These are phyloP conservation scores for Torymus auratus DNA, from an alignment of 2,888 invertebrate species.

Conservation along the genomic window DNA sequence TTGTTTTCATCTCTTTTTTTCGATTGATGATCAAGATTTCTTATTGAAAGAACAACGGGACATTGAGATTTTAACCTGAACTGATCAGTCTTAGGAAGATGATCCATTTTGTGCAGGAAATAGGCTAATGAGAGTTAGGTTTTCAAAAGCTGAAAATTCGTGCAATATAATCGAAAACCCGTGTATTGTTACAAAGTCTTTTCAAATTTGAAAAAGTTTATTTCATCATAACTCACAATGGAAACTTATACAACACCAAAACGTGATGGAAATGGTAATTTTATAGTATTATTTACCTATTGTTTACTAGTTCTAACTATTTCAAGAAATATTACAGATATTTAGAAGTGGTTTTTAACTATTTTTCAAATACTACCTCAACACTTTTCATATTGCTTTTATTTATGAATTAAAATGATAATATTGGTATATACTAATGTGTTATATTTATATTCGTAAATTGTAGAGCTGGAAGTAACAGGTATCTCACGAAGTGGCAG, in stretches of 20 bases:
- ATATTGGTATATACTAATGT: background rate
- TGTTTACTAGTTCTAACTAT: background rate
- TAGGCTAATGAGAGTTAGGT: constrained; percentile 11
- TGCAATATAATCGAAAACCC: constrained; percentile 20
- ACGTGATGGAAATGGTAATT: constrained; percentile 56
- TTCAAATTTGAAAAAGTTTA: constrained; percentile 4
- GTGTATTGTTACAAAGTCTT: constrained; percentile 3
- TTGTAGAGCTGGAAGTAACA: constrained; percentile 86
- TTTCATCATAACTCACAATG: constrained; percentile 12
- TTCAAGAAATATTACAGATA: constrained; percentile 4
- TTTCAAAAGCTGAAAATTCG: constrained; percentile 4
- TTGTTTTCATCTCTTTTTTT: background rate
- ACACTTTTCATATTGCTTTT: background rate
- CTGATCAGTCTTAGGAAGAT: background rate
- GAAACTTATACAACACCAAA: constrained; percentile 48
- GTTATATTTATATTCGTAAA: constrained; percentile 23
- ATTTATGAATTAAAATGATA: constrained; percentile 10
- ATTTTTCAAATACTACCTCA: background rate
- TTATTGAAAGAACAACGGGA: no score
- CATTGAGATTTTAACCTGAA: background rate
- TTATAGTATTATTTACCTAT: background rate
- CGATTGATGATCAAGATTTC: no score
- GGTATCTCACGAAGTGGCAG: constrained; percentile 93
- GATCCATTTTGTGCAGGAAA: constrained; percentile 6
- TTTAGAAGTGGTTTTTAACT: background rate